phyloP scores from a whole-genome alignment of 2,888 invertebrate species.

The Aplocera efformata region DNA sequence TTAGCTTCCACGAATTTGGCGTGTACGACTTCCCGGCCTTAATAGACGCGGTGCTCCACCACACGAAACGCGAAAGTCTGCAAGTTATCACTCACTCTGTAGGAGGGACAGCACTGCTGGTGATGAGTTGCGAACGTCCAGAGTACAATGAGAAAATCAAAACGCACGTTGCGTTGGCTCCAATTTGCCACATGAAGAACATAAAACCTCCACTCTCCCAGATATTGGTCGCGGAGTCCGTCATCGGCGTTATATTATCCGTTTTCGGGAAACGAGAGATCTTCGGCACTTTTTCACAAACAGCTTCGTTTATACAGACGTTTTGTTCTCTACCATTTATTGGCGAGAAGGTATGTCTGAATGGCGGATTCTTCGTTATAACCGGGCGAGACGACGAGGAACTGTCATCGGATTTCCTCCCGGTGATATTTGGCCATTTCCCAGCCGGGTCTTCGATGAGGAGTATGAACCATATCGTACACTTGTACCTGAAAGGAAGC shows the following conservation, averaged over 20 bases:
- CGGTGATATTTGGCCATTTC: constrained; percentile 22
- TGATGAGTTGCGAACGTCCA: constrained; percentile 65
- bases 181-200: constrained; percentile 14
- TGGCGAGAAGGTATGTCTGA: neutral
- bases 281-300: neutral
- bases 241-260: neutral
- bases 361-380: constrained; percentile 12
- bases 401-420: constrained; percentile 26
- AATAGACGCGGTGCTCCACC: constrained; percentile 41
- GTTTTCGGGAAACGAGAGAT: neutral
- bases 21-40: constrained; percentile 83
- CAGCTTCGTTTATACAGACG: neutral
- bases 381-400: constrained; percentile 22
- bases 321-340: neutral
- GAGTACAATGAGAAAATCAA: constrained; percentile 78
- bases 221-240: constrained; percentile 9
- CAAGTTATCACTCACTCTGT: constrained; percentile 84
- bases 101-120: constrained; percentile 78
- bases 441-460: constrained; percentile 29
- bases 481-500: constrained; percentile 9
- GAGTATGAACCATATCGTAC: constrained; percentile 20
- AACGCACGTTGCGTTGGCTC: constrained; percentile 53
- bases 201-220: constrained; percentile 15
- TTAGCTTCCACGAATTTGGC: constrained; percentile 84
- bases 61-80: constrained; percentile 71